Percentiles rank a stretch among this genome's conserved stretches.
These are phyloP conservation scores for Megalurothrips usitatus DNA, from an alignment of 2,888 invertebrate species.

Conservation along the genomic window DNA sequence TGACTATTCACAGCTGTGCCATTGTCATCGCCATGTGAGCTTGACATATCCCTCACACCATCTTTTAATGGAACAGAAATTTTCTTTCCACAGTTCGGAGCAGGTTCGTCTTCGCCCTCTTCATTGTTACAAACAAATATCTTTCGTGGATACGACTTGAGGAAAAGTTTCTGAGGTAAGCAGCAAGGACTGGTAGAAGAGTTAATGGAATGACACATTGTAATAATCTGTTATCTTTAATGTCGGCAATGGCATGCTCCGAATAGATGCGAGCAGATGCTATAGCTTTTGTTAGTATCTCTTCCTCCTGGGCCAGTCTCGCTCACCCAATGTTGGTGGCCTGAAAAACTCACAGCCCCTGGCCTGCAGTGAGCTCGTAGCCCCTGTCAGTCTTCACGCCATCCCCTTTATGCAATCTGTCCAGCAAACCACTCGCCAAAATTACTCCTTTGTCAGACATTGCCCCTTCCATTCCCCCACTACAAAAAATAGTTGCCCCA, in stretches of 20 bases:
- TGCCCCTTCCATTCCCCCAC: not conserved
- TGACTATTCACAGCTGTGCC: too few species aligned
- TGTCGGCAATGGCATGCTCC: not conserved
- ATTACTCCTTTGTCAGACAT: slow-evolving; percentile 5
- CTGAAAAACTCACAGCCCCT: not conserved
- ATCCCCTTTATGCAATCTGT: not conserved
- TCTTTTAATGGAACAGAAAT: too few species aligned
- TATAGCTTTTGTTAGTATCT: not conserved
- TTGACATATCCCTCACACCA: too few species aligned
- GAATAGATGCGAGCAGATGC: not conserved
- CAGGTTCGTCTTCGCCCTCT: too few species aligned
- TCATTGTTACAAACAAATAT: too few species aligned
- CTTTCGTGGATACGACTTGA: not conserved
- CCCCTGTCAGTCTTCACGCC: not conserved
- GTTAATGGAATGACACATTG: not conserved
- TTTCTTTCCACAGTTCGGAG: too few species aligned
- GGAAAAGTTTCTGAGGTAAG: not conserved
- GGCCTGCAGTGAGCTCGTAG: not conserved
- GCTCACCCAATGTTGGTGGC: not conserved
- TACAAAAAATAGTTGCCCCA: not conserved
- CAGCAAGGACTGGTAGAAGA: not conserved
- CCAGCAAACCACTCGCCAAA: not conserved
- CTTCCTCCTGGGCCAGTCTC: not conserved
- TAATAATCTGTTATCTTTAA: not conserved
- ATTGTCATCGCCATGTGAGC: too few species aligned